Percentiles rank a stretch among this genome's conserved stretches.
Conservation (phyloP, 2,888 invertebrate genomes). For the Tinea semifulvella region DNA sequence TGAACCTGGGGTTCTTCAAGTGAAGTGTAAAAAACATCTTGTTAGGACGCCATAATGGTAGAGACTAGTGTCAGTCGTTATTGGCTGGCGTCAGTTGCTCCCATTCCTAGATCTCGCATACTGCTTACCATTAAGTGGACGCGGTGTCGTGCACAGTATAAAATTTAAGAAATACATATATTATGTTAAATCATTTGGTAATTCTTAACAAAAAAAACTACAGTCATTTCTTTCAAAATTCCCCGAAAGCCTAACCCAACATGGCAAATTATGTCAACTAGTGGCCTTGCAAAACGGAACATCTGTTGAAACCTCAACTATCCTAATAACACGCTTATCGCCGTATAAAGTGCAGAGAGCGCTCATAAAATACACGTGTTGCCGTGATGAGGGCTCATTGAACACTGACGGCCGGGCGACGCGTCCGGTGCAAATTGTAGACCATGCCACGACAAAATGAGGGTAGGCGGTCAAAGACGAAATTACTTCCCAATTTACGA, state of each 20-base stretch:
- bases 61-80: no score
- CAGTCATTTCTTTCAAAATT: neutral
- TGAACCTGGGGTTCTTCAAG: no score
- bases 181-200: no score
- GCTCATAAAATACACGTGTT: constrained; percentile 47
- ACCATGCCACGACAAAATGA: constrained; percentile 28
- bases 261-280: constrained; percentile 1
- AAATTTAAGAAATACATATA: no score
- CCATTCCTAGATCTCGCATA: no score
- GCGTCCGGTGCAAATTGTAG: constrained; percentile 55
- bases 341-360: constrained; percentile 45
- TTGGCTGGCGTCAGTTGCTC: no score
- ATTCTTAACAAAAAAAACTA: neutral
- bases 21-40: no score
- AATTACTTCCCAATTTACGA: constrained; percentile 29
- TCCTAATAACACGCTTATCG: constrained; percentile 17
- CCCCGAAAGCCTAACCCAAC: no score
- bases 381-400: constrained; percentile 29
- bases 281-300: neutral
- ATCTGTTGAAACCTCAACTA: constrained; percentile 13
- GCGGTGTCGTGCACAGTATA: no score
- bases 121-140: no score
- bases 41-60: no score
- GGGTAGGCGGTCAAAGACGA: constrained; percentile 41
- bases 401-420: constrained; percentile 27